Evolutionary conservation across 2,888 invertebrate genomes (phyloP).

Genomic region (Orthonychiurus folsomi): DNA sequence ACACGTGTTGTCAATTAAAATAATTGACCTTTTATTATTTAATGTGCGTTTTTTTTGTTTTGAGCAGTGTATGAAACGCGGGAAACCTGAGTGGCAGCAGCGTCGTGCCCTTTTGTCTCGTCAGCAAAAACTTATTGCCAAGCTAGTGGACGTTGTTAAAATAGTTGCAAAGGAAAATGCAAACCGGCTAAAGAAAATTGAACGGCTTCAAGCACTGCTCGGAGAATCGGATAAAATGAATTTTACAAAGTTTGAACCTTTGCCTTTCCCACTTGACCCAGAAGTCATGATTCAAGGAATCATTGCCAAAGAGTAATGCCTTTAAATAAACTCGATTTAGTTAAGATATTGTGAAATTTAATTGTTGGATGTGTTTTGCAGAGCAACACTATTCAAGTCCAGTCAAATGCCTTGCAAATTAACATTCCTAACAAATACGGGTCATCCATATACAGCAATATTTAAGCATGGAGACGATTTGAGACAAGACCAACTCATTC

Average conservation of each 20-base stretch:
- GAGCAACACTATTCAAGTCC: constrained; percentile 72
- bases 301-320: constrained; percentile 60
- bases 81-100: constrained; percentile 60
- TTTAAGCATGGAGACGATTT: constrained; percentile 98
- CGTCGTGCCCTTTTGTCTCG: constrained; percentile 66
- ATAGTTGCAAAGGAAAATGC: constrained; percentile 82
- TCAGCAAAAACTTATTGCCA: constrained; percentile 85
- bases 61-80: constrained; percentile 46
- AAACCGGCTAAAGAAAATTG: constrained; percentile 83
- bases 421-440: constrained; percentile 70
- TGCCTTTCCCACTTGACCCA: constrained; percentile 92
- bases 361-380: background rate
- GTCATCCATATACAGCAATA: constrained; percentile 76
- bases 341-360: background rate
- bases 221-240: constrained; percentile 69
- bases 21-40: background rate
- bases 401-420: constrained; percentile 89
- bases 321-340: background rate
- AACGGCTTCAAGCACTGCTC: constrained; percentile 72
- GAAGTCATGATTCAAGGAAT: constrained; percentile 79
- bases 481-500: constrained; percentile 90
- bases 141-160: constrained; percentile 77
- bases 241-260: constrained; percentile 80
- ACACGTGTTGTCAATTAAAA: no score
- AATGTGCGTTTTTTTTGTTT: constrained; percentile 16